These are phyloP conservation scores for Aromia moschata DNA, from an alignment of 2,888 invertebrate genomes.

Conservation along the genomic window DNA sequence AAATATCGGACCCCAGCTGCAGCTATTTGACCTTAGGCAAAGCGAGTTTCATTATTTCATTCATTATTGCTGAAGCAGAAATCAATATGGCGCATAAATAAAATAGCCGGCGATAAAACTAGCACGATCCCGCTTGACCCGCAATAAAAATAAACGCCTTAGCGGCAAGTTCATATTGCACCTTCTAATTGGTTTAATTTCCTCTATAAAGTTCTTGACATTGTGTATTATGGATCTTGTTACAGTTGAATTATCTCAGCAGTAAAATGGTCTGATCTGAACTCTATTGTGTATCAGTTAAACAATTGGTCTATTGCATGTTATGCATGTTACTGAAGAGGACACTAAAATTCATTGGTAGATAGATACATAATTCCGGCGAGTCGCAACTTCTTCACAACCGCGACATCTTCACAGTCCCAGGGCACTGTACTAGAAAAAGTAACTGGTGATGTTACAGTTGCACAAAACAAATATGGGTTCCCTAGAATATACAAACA, in stretches of 20 bases:
- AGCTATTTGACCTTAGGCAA: not conserved
- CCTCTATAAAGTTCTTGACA: not conserved
- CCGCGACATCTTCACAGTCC: no score
- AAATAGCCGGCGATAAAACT: not conserved
- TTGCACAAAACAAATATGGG: no score
- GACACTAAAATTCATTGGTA: no score
- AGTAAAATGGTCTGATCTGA: no score
- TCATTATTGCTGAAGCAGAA: constrained; percentile 14
- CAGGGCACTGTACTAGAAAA: no score
- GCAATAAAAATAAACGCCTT: constrained; percentile 6
- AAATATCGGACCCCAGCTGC: constrained; percentile 2
- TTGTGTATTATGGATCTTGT: not conserved
- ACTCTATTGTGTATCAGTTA: no score
- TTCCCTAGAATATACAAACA: no score
- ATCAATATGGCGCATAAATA: constrained; percentile 20
- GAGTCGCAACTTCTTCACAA: no score
- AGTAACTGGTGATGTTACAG: no score
- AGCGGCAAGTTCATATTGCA: constrained; percentile 7
- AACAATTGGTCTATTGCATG: no score
- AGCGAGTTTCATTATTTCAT: constrained; percentile 12
- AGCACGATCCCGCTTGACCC: constrained; percentile 14
- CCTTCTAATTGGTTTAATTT: constrained; percentile 7
- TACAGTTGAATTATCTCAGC: not conserved
- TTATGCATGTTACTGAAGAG: no score
- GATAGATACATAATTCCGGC: no score